Evolutionary conservation across 2,113 vertebrate species (phyloP).

Genomic region (Fulmarus glacialis): DNA sequence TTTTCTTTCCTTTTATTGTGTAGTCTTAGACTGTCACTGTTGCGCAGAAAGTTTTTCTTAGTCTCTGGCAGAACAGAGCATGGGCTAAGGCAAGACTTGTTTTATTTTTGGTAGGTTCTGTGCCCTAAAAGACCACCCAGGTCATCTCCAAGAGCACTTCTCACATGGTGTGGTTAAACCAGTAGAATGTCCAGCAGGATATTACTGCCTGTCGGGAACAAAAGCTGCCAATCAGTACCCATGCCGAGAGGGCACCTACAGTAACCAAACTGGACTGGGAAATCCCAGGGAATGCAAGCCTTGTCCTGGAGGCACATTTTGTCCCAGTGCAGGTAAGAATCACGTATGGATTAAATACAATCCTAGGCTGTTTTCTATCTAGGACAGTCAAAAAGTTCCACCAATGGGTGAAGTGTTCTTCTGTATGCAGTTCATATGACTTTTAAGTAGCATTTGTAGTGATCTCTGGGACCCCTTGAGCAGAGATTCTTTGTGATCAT

Average conservation of each 20-base stretch:
- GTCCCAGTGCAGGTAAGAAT: constrained; percentile 82
- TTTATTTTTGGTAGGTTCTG: constrained; percentile 68
- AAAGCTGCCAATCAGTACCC: constrained; percentile 56
- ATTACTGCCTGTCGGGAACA: constrained; percentile 84
- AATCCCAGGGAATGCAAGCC: constrained; percentile 74
- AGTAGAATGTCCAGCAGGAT: constrained; percentile 80
- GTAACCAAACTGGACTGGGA: constrained; percentile 71
- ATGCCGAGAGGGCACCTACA: constrained; percentile 71
- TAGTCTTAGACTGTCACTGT: background rate
- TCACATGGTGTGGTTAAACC: background rate
- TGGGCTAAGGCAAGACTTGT: background rate
- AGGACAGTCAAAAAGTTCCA: background rate
- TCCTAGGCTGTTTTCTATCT: background rate
- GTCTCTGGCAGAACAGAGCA: background rate
- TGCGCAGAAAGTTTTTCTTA: background rate
- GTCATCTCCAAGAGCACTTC: background rate
- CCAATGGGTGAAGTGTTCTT: background rate
- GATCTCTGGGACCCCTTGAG: background rate
- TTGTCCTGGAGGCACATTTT: constrained; percentile 87
- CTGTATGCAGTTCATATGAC: background rate
- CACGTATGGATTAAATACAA: rapidly evolving
- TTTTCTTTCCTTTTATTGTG: background rate
- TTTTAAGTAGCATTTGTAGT: rapidly evolving
- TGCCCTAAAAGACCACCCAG: background rate
- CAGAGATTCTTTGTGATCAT: background rate